Conservation (phyloP, 35 echinoderm and acorn worm species). For the Ophiothrix spiculata region DNA sequence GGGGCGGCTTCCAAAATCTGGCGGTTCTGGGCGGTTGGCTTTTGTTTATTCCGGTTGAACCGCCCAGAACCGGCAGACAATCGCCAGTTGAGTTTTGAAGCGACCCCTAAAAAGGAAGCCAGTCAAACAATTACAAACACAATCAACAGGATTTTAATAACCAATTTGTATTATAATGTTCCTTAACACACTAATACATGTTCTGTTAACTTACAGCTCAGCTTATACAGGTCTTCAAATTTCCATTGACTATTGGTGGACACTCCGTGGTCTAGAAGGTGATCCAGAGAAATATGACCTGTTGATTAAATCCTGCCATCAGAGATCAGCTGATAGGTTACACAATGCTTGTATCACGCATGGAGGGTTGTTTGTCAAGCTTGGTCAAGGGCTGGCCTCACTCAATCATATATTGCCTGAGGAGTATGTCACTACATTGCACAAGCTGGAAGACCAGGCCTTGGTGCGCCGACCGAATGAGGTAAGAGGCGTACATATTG, state of each 20-base stretch:
- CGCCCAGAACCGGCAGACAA: too few relatives aligned
- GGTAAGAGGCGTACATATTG: too few relatives aligned
- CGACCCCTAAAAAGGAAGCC: too few relatives aligned
- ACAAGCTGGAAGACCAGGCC: constrained; percentile 69
- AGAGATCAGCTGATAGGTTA: constrained; percentile 64
- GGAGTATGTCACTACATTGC: constrained; percentile 53
- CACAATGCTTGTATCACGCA: constrained; percentile 69
- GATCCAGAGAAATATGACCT: constrained; percentile 28
- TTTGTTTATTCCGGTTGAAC: too few relatives aligned
- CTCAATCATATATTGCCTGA: constrained; percentile 87
- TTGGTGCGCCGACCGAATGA: constrained; percentile 77
- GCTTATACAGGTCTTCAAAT: constrained; percentile 47
- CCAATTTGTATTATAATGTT: background rate
- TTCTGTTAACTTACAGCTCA: background rate
- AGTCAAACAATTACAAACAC: too few relatives aligned
- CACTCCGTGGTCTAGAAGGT: constrained; percentile 44
- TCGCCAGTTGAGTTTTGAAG: too few relatives aligned
- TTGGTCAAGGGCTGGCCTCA: constrained; percentile 76
- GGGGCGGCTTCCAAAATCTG: too few relatives aligned
- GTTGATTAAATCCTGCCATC: constrained; percentile 31
- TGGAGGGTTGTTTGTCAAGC: constrained; percentile 88
- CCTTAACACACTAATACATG: too few relatives aligned
- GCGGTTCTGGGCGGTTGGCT: too few relatives aligned
- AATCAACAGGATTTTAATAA: too few relatives aligned
- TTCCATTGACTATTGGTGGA: constrained; percentile 61